These are phyloP conservation scores for Tribolium madens DNA, from an alignment of 1,140 invertebrate species.

Conservation along the genomic window DNA sequence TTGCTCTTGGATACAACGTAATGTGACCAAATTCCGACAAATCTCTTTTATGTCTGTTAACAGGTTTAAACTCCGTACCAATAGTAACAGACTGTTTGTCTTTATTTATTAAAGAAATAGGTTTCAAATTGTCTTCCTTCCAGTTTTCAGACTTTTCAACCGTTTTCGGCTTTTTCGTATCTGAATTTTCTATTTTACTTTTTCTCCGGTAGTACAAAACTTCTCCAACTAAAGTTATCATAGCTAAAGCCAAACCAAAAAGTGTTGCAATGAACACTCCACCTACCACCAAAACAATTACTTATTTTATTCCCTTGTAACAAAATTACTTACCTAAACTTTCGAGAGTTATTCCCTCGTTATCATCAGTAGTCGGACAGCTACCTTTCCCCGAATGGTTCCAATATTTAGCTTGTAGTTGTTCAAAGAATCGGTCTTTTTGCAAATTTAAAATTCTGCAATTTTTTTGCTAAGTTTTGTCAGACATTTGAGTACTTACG, in stretches of 20 bases:
- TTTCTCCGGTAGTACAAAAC: conserved; percentile 83
- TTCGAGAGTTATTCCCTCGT: conserved; percentile 88
- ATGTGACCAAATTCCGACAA: conserved; percentile 68
- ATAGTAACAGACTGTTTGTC: conserved; percentile 61
- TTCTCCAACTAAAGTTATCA: conserved; percentile 84
- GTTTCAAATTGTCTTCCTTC: conserved; percentile 3
- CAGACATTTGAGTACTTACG: conserved; percentile 62
- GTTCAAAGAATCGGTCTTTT: conserved; percentile 87
- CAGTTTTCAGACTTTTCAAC: background rate
- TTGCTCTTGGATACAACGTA: conserved; percentile 67
- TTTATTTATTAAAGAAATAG: conserved; percentile 47
- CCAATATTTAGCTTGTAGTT: conserved; percentile 84
- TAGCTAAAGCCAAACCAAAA: conserved; percentile 83
- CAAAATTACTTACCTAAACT: conserved; percentile 76
- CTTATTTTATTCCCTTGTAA: background rate
- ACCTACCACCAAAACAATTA: conserved; percentile 68
- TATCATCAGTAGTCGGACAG: conserved; percentile 81
- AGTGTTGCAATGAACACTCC: conserved; percentile 91
- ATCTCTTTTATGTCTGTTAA: conserved; percentile 56
- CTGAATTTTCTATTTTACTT: conserved; percentile 65
- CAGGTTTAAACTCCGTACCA: conserved; percentile 67
- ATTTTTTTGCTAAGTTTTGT: conserved; percentile 35
- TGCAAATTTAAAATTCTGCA: conserved; percentile 83
- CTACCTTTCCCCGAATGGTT: conserved; percentile 76
- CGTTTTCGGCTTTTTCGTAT: conserved; percentile 1